Evolutionary conservation across 2,797 vertebrate genomes (phyloP).

Genomic region (Myotis findleyi): DNA sequence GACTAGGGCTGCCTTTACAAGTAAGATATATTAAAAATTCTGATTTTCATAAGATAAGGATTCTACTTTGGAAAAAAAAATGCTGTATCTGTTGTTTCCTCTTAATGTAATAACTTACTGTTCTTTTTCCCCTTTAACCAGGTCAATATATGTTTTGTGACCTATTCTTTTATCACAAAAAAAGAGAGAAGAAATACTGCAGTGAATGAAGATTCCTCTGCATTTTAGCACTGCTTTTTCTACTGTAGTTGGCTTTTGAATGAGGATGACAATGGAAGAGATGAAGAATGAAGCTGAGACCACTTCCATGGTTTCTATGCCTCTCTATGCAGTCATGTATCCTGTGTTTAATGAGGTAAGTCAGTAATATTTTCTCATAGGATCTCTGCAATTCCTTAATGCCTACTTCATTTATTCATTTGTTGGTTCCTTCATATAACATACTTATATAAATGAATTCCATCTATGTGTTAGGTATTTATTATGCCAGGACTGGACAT

Average conservation of each 20-base stretch:
- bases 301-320: conserved; percentile 95
- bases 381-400: not conserved
- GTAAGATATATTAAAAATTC: not conserved
- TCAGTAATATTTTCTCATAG: not conserved
- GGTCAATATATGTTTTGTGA: conserved; percentile 70
- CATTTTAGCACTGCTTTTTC: conserved; percentile 89
- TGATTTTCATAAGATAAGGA: not conserved
- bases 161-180: conserved; percentile 75
- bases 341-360: conserved; percentile 96
- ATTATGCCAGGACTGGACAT: not conserved
- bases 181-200: conserved; percentile 77
- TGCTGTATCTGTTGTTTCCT: not conserved
- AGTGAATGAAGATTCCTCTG: conserved; percentile 90
- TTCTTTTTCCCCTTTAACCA: conserved; percentile 54
- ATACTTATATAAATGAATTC: not conserved
- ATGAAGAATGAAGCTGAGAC: conserved; percentile 97
- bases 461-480: not conserved
- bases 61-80: not conserved
- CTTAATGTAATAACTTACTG: conserved; percentile 41
- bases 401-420: not conserved
- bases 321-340: conserved; percentile 96
- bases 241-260: conserved; percentile 92
- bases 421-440: conserved; percentile 8
- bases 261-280: conserved; percentile 98
- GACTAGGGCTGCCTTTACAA: not conserved